These are phyloP conservation scores for Ruditapes philippinarum DNA, from an alignment of 1,140 invertebrate species.

Conservation along the genomic window DNA sequence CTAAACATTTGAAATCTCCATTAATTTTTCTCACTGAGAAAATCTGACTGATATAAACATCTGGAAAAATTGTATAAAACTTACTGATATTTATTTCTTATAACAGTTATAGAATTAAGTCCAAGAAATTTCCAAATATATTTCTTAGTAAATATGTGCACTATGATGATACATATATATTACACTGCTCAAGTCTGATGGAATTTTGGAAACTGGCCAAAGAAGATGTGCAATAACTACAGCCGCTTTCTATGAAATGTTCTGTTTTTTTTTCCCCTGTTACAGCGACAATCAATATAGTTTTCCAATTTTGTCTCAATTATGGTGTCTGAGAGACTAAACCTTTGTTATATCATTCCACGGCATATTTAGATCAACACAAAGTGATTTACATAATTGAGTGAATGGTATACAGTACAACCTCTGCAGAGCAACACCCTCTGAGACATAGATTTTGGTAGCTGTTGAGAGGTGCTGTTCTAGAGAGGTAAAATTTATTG, in stretches of 20 bases:
- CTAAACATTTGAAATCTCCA: not conserved
- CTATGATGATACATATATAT: not conserved
- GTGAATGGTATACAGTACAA: too few species aligned
- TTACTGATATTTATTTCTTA: too few species aligned
- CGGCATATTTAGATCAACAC: too few species aligned
- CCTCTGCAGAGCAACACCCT: too few species aligned
- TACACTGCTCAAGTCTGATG: not conserved
- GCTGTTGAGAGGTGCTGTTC: too few species aligned
- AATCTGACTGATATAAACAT: too few species aligned
- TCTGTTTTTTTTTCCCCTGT: not conserved
- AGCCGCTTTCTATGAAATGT: not conserved
- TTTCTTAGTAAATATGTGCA: not conserved
- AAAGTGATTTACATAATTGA: too few species aligned
- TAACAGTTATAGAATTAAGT: too few species aligned
- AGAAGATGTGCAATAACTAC: not conserved
- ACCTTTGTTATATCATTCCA: too few species aligned
- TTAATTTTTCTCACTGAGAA: not conserved
- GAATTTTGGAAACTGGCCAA: conserved; percentile 9
- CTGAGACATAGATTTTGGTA: too few species aligned
- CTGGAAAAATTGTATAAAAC: conserved; percentile 18
- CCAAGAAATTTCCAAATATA: conserved; percentile 12
- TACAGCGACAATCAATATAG: not conserved
- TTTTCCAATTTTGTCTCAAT: not conserved
- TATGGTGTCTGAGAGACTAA: too few species aligned
- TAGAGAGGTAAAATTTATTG: too few species aligned